Evolutionary conservation across 1,140 invertebrate species (phyloP).

Genomic region (Drosophila nigrodunni): DNA sequence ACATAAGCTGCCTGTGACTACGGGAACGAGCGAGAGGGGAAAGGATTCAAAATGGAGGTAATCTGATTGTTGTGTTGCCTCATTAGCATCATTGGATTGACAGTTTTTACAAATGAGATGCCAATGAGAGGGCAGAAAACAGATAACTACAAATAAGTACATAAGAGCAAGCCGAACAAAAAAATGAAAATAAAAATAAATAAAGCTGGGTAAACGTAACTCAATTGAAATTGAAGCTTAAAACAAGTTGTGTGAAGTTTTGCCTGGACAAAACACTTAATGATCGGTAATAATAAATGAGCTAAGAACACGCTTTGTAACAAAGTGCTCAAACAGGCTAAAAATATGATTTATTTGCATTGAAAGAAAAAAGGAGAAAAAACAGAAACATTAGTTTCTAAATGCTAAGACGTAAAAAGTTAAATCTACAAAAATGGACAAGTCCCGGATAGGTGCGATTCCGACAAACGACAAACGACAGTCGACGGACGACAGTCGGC

Average conservation of each 20-base stretch:
- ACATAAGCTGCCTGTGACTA: constrained; percentile 3
- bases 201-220: constrained; percentile 2
- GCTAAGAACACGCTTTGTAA: constrained; percentile 29
- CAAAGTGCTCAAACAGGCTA: not conserved
- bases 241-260: constrained; percentile 5
- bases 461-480: not conserved
- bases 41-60: not conserved
- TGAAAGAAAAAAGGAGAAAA: not conserved
- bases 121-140: constrained; percentile 38
- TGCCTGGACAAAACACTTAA: constrained; percentile 24
- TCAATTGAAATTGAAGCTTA: constrained; percentile 36
- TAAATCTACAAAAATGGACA: constrained; percentile 23
- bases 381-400: not conserved
- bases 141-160: constrained; percentile 2
- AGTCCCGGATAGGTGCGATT: constrained; percentile 32
- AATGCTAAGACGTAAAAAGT: constrained; percentile 29
- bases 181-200: not conserved
- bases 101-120: constrained; percentile 43
- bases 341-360: constrained; percentile 20
- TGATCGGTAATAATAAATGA: constrained; percentile 38
- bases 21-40: not conserved
- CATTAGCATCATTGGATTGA: constrained; percentile 44
- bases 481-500: constrained; percentile 4
- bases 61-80: constrained; percentile 19
- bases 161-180: not conserved